Evolutionary conservation across 2,888 invertebrate genomes (phyloP), one percentile per base, ranked within the genome.

Genomic region (Aleiodes leptofemur): DNA sequence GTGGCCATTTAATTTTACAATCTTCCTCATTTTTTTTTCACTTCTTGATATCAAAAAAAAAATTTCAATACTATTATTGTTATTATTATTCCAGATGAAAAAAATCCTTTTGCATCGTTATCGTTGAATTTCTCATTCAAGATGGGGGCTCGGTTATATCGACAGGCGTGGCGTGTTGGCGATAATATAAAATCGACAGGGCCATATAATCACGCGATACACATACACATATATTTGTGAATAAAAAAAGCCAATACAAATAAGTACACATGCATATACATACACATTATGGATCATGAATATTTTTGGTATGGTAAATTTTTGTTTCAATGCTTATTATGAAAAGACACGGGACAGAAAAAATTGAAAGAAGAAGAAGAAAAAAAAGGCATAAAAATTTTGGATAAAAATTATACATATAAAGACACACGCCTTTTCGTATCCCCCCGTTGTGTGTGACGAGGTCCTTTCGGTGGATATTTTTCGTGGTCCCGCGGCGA

Each of bases 401-500:
- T 68, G 23, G 23, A 51, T 23, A 68, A 53, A 16, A 53, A 53
- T 53, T 16, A 53, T 43, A 43, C 43, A 43, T 43, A 43, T 43
- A 43, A 43, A n/a, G n/a, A 23, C 23, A 43, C 43, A 43, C 43
- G 43, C 43, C 43, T 43, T 61, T 61, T 64, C 16, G 64, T 34
- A 43, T 38, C 43, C 43, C 43, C 43, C 38, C 61, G 43, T 64
- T 61, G 53, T 74, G 53, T 74, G 74, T 70, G 74, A 74, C 66
- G 68, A 68, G 56, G n/a, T 59, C 50, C 61, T 66, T 31, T 14
- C 4, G 51, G 51, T 51, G 66, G 1, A 38, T 43, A 74, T 72
- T 73, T 76, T 72, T 73, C 73, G 77, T 74, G 76, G 77, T 77
- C 78, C 76, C 74, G 78, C 72, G 70, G 81, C 74, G 79, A 78